Evolutionary conservation across 2,888 invertebrate genomes (phyloP), one percentile per base, ranked within the genome.

Genomic region (Horisme vitalbata): DNA sequence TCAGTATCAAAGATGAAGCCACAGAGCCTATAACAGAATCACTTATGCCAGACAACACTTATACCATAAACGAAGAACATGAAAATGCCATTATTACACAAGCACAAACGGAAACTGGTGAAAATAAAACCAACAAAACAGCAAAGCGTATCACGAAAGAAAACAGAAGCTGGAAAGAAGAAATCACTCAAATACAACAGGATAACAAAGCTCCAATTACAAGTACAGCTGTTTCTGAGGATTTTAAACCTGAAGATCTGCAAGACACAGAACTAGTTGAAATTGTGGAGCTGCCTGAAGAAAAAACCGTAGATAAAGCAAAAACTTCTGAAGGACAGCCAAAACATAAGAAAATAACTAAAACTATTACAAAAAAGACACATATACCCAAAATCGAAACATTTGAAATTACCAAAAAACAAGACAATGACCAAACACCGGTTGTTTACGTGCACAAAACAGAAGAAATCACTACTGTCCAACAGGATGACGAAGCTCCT

Each of bases 401-500:
- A 1, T 73, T 60, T 24, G 26, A 61, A 34, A 63, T 67, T 9
- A 57, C 43, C 0, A 57, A 61, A 7, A 59, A 60, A 55, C 59
- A 57, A 49, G 37, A 41, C 26, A 60, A 61, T 26, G 55, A 61
- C 33, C 37, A 56, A 38, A 67, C 66, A 54, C 72, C 90, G 57
- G 59, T 85, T 61, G 67, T 79, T 41, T 55, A 82, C 1, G 74
- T 87, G 57, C 67, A 79, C 36, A 74, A 73, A 35, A 63, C 80
- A 45, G 45, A 72, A 34, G 55, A 63, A 67, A 64, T 36, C 5
- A 51, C 59, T 44, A 54, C 61, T 4, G 34, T 47, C 4, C 44
- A 54, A 27, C 30, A 43, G 13, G 58, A 58, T 14, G 53, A 59
- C 31, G 59, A 71, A 47, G 57, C 59, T 14, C 65, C 65, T 0